These are phyloP conservation scores for Hypomecis punctinalis DNA, from an alignment of 2,888 invertebrate genomes.

Conservation along the genomic window DNA sequence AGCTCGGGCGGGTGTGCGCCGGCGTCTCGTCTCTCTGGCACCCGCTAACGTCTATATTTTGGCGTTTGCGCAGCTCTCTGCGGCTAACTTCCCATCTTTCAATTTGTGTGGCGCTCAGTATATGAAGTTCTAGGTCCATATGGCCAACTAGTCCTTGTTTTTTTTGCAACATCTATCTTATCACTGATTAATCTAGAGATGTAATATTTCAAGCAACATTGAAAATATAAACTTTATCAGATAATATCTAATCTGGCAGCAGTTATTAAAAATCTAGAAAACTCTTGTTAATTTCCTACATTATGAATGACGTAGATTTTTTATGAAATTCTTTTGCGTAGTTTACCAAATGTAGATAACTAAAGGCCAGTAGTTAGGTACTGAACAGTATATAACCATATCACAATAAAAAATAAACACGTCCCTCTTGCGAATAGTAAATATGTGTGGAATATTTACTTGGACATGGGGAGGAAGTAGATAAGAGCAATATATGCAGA, in stretches of 20 bases:
- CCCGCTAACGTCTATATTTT: too few relatives aligned
- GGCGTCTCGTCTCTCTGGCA: too few relatives aligned
- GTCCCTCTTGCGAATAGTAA: background rate
- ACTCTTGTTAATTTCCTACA: conserved; percentile 27
- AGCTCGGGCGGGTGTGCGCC: too few relatives aligned
- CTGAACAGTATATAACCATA: conserved; percentile 7
- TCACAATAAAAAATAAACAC: conserved; percentile 1
- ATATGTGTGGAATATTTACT: background rate
- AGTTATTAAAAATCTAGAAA: conserved; percentile 23
- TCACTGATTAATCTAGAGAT: too few relatives aligned
- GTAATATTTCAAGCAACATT: too few relatives aligned
- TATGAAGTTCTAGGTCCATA: too few relatives aligned
- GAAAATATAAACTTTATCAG: background rate
- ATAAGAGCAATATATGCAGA: conserved; percentile 3
- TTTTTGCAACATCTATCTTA: too few relatives aligned
- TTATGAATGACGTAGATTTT: conserved; percentile 29
- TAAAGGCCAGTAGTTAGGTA: background rate
- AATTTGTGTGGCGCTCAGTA: too few relatives aligned
- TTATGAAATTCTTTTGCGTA: conserved; percentile 55
- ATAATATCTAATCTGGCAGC: conserved; percentile 8
- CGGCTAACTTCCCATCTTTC: too few relatives aligned
- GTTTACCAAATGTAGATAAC: conserved; percentile 34
- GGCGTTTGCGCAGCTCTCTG: too few relatives aligned
- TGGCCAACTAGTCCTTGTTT: too few relatives aligned
- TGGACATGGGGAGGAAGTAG: conserved; percentile 1